phyloP scores from a whole-genome alignment of 2,797 vertebrate genomes.

The Adelosebastes latens region DNA sequence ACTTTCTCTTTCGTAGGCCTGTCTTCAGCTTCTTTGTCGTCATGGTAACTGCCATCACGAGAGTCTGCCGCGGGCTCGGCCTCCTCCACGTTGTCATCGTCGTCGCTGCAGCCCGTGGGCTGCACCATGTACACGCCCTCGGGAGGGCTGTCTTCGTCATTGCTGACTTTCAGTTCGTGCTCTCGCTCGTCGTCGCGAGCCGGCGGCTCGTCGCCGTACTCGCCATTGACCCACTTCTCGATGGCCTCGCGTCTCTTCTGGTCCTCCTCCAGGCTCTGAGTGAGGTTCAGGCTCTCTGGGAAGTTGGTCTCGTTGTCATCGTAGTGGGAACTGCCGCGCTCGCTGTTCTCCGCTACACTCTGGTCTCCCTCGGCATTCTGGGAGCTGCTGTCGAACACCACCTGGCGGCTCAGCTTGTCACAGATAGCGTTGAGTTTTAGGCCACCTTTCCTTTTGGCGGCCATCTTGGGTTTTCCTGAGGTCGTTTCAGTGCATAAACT shows the following conservation, averaged over 20 bases:
- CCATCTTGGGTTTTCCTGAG: conserved; percentile 98
- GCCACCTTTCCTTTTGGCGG: conserved; percentile 99
- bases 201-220: conserved; percentile 91
- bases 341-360: conserved; percentile 82
- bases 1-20: conserved; percentile 84
- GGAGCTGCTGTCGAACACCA: conserved; percentile 92
- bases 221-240: conserved; percentile 99
- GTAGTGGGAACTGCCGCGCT: conserved; percentile 84
- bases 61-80: conserved; percentile 75
- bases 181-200: conserved; percentile 76
- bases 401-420: conserved; percentile 99
- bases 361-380: conserved; percentile 85
- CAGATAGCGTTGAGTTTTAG: conserved; percentile 99
- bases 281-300: conserved; percentile 82
- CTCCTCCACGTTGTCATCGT: conserved; percentile 89
- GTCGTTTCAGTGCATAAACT: conserved; percentile 96
- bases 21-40: conserved; percentile 87
- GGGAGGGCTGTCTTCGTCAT: conserved; percentile 86
- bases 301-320: conserved; percentile 84
- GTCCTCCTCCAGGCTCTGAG: conserved; percentile 93
- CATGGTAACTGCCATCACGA: conserved; percentile 84
- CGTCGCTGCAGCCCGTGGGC: conserved; percentile 96
- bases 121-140: conserved; percentile 99
- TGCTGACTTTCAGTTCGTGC: conserved; percentile 72
- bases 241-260: conserved; percentile 96